phyloP scores from a whole-genome alignment of 2,797 vertebrate species.

The Sebastes hubbsi region DNA sequence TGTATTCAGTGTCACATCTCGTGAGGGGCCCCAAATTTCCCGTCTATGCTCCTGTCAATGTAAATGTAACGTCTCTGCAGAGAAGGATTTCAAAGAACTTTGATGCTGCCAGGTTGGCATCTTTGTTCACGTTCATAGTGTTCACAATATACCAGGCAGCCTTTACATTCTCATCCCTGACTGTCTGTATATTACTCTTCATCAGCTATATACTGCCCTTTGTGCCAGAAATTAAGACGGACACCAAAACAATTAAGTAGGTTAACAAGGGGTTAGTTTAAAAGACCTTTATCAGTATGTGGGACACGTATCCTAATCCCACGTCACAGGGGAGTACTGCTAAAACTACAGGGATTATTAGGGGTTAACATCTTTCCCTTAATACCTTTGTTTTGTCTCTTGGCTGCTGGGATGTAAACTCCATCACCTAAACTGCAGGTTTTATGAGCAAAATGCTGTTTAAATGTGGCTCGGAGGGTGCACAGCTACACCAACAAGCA shows the following conservation, averaged over 20 bases:
- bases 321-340: slow-evolving; percentile 12
- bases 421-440: not conserved
- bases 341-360: slow-evolving; percentile 38
- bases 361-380: slow-evolving; percentile 17
- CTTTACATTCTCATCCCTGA: not conserved
- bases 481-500: slow-evolving; percentile 25
- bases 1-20: slow-evolving; percentile 54
- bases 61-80: slow-evolving; percentile 14
- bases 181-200: not conserved
- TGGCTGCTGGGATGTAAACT: slow-evolving; percentile 5
- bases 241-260: slow-evolving; percentile 38
- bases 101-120: not conserved
- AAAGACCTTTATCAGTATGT: slow-evolving; percentile 24
- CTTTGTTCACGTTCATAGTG: not conserved
- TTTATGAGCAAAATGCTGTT: not conserved
- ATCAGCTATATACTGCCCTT: not conserved
- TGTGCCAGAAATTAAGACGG: not conserved
- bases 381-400: slow-evolving; percentile 41
- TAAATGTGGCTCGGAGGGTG: not conserved
- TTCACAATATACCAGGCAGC: not conserved
- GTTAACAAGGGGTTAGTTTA: slow-evolving; percentile 54
- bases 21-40: slow-evolving; percentile 30
- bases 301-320: slow-evolving; percentile 53
- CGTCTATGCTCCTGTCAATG: slow-evolving; percentile 16
- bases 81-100: slow-evolving; percentile 9